Conservation (phyloP, 2,888 invertebrate species). For the Phorcus lineatus region DNA sequence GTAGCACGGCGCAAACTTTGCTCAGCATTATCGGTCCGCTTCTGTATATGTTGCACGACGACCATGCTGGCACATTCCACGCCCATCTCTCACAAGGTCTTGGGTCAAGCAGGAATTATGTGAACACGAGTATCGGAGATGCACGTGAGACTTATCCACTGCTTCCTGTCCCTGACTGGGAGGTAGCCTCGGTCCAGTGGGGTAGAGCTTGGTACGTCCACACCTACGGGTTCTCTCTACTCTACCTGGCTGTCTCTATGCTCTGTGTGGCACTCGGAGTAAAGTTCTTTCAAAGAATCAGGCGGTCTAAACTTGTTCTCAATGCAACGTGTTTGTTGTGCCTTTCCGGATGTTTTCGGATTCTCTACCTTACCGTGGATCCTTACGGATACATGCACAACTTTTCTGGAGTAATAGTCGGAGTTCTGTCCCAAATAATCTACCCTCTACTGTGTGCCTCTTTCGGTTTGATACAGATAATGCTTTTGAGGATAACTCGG, state of each 20-base stretch:
- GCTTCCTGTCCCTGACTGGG: constrained; percentile 73
- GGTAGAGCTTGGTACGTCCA: constrained; percentile 79
- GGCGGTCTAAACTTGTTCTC: constrained; percentile 78
- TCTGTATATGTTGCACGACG: constrained; percentile 15
- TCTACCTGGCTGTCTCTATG: constrained; percentile 79
- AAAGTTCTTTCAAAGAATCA: constrained; percentile 77
- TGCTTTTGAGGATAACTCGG: constrained; percentile 79
- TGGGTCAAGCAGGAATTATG: not conserved
- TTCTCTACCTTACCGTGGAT: constrained; percentile 79
- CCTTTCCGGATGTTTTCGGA: constrained; percentile 78
- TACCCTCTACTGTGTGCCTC: constrained; percentile 80
- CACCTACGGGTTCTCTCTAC: constrained; percentile 79
- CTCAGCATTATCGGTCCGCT: not conserved
- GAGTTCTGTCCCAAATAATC: constrained; percentile 79
- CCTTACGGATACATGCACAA: constrained; percentile 79
- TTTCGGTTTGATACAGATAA: constrained; percentile 79
- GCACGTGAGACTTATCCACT: constrained; percentile 10
- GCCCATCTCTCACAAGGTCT: not conserved
- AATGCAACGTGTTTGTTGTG: constrained; percentile 79
- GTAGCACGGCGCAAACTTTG: not conserved
- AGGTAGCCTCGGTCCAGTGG: constrained; percentile 64
- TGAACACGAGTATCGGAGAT: constrained; percentile 3
- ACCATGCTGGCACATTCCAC: constrained; percentile 6
- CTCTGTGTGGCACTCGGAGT: constrained; percentile 79
- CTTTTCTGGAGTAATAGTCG: constrained; percentile 78